Percentiles rank a stretch among this genome's conserved stretches.
Evolutionary conservation across 2,888 invertebrate species (phyloP).

Genomic region (Chloroclystis v-ata): DNA sequence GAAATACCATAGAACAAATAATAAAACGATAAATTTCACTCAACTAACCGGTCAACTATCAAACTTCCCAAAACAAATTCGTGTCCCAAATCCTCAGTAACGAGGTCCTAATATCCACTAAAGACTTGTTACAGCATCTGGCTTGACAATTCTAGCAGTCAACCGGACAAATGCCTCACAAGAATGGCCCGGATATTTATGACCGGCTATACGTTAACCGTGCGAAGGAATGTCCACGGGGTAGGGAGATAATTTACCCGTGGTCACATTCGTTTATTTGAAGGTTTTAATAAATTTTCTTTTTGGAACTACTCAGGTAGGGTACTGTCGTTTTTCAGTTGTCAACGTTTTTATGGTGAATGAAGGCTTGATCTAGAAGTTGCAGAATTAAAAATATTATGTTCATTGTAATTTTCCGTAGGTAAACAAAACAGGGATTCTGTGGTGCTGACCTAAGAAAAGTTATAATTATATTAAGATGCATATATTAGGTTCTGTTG

Average conservation of each 20-base stretch:
- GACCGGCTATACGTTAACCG: slow-evolving; percentile 53
- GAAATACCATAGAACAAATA: neutral
- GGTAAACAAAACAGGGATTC: no score
- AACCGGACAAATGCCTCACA: slow-evolving; percentile 59
- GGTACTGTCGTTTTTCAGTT: no score
- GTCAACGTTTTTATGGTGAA: no score
- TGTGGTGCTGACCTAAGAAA: no score
- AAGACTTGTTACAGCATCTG: slow-evolving; percentile 28
- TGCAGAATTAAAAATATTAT: no score
- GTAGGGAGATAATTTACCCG: slow-evolving; percentile 29
- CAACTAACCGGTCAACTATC: neutral
- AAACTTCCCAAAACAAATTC: slow-evolving; percentile 1
- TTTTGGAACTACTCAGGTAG: neutral
- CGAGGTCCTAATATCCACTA: slow-evolving; percentile 21
- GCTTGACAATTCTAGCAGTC: slow-evolving; percentile 39
- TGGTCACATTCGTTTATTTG: slow-evolving; percentile 25
- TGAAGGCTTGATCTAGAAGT: no score
- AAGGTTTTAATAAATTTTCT: slow-evolving; percentile 12
- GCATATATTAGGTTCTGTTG: no score
- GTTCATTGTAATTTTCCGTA: no score
- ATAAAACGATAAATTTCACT: neutral
- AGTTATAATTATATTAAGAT: no score
- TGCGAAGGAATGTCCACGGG: slow-evolving; percentile 48
- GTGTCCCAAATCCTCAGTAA: slow-evolving; percentile 6
- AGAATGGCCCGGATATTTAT: slow-evolving; percentile 60